Evolutionary conservation across 2,797 vertebrate species (phyloP).

Genomic region (Falco berigora): DNA sequence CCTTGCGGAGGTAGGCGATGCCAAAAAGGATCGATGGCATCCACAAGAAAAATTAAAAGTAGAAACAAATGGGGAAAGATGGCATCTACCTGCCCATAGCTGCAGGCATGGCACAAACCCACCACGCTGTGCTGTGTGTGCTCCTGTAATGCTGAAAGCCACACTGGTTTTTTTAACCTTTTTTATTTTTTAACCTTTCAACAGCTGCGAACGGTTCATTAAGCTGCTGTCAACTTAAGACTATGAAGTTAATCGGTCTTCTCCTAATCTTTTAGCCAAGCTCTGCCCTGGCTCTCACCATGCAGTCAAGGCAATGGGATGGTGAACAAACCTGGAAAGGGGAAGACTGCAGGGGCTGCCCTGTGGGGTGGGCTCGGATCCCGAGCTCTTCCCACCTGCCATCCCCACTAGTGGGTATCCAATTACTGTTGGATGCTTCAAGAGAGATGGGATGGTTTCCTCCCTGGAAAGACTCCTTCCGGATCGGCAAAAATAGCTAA

Average conservation of each 20-base stretch:
- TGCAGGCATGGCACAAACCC: not conserved
- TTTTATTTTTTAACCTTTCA: not conserved
- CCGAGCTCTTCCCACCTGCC: not conserved
- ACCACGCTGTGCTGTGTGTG: rapidly evolving
- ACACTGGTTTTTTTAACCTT: not conserved
- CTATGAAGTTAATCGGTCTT: not conserved
- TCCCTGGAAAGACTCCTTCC: not conserved
- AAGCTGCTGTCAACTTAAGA: not conserved
- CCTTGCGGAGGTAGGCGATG: rapidly evolving
- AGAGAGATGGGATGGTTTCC: not conserved
- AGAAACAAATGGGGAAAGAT: not conserved
- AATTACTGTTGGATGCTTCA: not conserved
- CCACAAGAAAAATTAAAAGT: not conserved
- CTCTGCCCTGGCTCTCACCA: rapidly evolving
- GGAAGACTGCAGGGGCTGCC: not conserved
- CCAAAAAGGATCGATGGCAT: not conserved
- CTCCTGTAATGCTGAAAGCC: not conserved
- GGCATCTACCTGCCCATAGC: not conserved
- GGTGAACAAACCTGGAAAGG: not conserved
- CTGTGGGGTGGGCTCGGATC: not conserved
- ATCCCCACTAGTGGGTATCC: rapidly evolving
- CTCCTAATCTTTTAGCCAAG: not conserved
- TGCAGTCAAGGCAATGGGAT: not conserved
- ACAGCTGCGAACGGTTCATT: not conserved
- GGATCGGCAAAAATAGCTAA: not conserved